phyloP scores from a whole-genome alignment of 2,888 invertebrate species.

The Drosophila paranaensis region DNA sequence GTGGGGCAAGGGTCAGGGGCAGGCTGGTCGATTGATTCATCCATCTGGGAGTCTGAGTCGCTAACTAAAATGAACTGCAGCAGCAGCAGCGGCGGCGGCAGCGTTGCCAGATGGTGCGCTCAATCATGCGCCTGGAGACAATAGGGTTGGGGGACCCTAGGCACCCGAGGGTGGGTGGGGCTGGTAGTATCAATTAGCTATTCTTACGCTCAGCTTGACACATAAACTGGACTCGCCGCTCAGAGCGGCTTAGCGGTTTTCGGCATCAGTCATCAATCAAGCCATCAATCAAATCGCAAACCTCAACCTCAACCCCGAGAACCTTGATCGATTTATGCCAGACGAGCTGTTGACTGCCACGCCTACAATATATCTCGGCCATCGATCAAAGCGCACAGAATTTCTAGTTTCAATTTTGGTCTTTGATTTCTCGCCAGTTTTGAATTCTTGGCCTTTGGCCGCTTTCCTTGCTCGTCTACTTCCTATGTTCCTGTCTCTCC shows the following conservation, averaged over 20 bases:
- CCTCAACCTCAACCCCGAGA: neutral
- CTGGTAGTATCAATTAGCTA: constrained; percentile 39
- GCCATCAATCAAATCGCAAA: constrained; percentile 66
- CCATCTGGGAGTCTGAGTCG: constrained; percentile 48
- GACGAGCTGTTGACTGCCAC: constrained; percentile 40
- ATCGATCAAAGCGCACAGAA: constrained; percentile 1
- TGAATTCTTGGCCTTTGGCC: constrained; percentile 66
- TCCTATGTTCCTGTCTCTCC: constrained; percentile 32
- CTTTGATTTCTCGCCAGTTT: constrained; percentile 25
- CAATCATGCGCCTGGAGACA: neutral
- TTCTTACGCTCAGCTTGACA: constrained; percentile 48
- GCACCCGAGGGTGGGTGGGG: neutral
- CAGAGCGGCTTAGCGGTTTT: constrained; percentile 13
- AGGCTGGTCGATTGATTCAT: constrained; percentile 59
- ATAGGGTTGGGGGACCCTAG: neutral
- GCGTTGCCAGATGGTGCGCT: constrained; percentile 13
- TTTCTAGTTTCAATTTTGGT: constrained; percentile 12
- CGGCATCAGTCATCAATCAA: constrained; percentile 56
- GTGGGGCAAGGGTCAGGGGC: neutral
- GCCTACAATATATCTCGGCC: neutral
- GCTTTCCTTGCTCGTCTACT: constrained; percentile 26
- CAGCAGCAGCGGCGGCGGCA: constrained; percentile 9
- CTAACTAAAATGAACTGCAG: constrained; percentile 21
- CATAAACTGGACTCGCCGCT: constrained; percentile 24
- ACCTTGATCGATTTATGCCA: constrained; percentile 51